Conservation (phyloP, 92 coral and sea anemone genomes). For the Zoanthus solanderi region DNA sequence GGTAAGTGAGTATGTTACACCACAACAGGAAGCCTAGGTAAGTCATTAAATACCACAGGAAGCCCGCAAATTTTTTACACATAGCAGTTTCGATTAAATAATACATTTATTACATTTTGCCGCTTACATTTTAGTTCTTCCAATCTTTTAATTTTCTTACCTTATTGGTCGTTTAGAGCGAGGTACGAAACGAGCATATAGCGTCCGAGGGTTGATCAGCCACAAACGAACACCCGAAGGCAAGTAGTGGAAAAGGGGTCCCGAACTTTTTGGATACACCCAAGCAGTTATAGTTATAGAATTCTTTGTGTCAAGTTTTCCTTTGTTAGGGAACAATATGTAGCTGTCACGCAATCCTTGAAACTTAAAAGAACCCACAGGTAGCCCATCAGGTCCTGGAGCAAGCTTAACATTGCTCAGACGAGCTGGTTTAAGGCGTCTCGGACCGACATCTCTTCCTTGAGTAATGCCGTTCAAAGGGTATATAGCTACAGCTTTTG, state of each 20-base stretch:
- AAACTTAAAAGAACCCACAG: conserved; percentile 79
- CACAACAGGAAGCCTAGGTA: no score
- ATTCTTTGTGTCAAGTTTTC: conserved; percentile 81
- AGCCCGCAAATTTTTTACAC: no score
- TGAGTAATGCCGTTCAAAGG: conserved; percentile 74
- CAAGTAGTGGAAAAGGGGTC: conserved; percentile 80
- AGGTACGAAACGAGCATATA: conserved; percentile 75
- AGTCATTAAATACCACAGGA: no score
- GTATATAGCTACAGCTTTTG: conserved; percentile 81
- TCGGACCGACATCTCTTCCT: conserved; percentile 77
- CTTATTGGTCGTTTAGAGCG: conserved; percentile 70
- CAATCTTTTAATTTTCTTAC: background rate
- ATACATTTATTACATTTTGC: no score
- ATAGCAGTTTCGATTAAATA: no score
- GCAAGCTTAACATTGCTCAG: conserved; percentile 68
- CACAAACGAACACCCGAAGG: conserved; percentile 81
- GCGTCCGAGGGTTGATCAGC: conserved; percentile 58
- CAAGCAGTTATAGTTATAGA: conserved; percentile 80
- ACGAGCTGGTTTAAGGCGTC: conserved; percentile 71
- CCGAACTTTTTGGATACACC: conserved; percentile 81
- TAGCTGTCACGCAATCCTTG: conserved; percentile 75
- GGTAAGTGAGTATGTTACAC: background rate
- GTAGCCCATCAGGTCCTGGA: conserved; percentile 85
- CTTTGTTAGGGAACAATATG: conserved; percentile 81
- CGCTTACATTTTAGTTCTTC: no score